These are phyloP conservation scores for Oryzias curvinotus DNA, from an alignment of 2,113 vertebrate species.

Conservation along the genomic window DNA sequence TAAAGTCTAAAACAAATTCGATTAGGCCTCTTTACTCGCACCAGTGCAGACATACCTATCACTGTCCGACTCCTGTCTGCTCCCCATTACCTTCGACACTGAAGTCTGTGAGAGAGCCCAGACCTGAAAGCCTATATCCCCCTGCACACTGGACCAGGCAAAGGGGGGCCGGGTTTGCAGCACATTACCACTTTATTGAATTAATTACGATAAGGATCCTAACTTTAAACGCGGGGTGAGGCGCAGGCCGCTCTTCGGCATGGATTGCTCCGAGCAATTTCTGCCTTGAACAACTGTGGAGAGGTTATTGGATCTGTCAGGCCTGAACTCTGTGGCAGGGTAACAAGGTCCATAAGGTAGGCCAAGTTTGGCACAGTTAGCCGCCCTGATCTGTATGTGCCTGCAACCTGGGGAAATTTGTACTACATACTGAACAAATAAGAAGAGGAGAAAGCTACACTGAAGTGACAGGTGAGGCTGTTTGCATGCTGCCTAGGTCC, in stretches of 20 bases:
- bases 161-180: slow-evolving; percentile 91
- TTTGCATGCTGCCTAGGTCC: slow-evolving; percentile 58
- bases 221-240: slow-evolving; percentile 99
- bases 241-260: slow-evolving; percentile 85
- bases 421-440: slow-evolving; percentile 98
- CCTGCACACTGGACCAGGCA: slow-evolving; percentile 43
- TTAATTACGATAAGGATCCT: slow-evolving; percentile 99
- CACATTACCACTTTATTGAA: slow-evolving; percentile 99
- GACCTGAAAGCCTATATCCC: slow-evolving; percentile 85
- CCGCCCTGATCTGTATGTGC: slow-evolving; percentile 85
- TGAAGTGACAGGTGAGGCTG: slow-evolving; percentile 37
- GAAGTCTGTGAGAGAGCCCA: slow-evolving; percentile 86
- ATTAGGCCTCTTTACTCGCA: slow-evolving; percentile 76
- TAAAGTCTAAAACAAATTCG: slow-evolving; percentile 80
- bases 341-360: slow-evolving; percentile 94
- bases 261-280: slow-evolving; percentile 94
- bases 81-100: slow-evolving; percentile 91
- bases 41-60: slow-evolving; percentile 74
- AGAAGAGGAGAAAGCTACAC: slow-evolving; percentile 62
- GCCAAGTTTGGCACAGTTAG: slow-evolving; percentile 92
- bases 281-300: slow-evolving; percentile 86
- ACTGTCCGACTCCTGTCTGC: slow-evolving; percentile 84
- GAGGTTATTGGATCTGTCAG: slow-evolving; percentile 98
- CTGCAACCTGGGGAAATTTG: slow-evolving; percentile 92
- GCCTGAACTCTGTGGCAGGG: slow-evolving; percentile 96